A percentile compares a stretch with the other conserved stretches of the same genome.
Conservation (phyloP, 2,113 vertebrate genomes). For the Atractosteus spatula region DNA sequence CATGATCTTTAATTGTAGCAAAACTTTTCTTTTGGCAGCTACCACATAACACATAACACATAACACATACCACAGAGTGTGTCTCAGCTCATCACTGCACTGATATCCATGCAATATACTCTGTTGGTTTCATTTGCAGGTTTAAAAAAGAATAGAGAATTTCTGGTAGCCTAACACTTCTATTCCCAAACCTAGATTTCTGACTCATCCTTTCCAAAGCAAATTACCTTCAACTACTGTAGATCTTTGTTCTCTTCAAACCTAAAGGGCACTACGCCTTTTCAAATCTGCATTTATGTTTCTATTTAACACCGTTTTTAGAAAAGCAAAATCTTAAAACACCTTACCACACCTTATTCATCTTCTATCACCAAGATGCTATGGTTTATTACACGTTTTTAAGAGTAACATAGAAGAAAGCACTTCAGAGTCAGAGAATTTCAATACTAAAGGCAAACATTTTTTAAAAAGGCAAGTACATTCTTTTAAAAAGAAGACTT, state of each 20-base stretch:
- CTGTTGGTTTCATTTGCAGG: background rate
- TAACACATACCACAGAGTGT: background rate
- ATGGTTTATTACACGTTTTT: too few relatives aligned
- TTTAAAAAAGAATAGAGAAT: background rate
- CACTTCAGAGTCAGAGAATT: too few relatives aligned
- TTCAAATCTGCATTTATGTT: background rate
- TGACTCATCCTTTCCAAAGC: conserved; percentile 3
- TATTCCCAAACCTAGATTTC: background rate
- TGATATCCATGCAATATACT: background rate
- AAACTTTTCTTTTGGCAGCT: too few relatives aligned
- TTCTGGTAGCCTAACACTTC: background rate
- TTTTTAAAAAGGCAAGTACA: too few relatives aligned
- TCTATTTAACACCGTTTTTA: background rate
- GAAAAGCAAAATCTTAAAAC: background rate
- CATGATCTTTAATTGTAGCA: too few relatives aligned
- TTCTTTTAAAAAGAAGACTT: too few relatives aligned
- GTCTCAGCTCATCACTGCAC: background rate
- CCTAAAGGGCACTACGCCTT: background rate
- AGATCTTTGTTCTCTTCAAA: too few relatives aligned
- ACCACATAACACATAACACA: too few relatives aligned
- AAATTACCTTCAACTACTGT: background rate
- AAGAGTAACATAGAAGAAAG: too few relatives aligned
- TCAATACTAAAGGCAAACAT: too few relatives aligned
- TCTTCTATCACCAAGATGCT: too few relatives aligned
- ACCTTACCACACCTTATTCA: background rate